A percentile compares a stretch with the other conserved stretches of the same genome.
Evolutionary conservation across 2,797 vertebrate species (phyloP).

Genomic region (Danio albolineatus): DNA sequence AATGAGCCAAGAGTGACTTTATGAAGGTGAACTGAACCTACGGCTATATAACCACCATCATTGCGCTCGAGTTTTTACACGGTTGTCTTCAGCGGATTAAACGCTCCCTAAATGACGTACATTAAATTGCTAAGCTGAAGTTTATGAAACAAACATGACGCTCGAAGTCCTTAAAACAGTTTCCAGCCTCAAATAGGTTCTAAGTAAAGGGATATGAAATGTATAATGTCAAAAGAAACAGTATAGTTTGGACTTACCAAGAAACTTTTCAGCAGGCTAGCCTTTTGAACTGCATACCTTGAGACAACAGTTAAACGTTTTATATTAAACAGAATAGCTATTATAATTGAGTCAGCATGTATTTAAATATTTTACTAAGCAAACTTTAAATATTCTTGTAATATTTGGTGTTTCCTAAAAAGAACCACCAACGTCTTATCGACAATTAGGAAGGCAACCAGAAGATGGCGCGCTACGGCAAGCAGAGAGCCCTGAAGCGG

Average conservation of each 20-base stretch:
- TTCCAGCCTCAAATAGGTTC: conserved; percentile 20
- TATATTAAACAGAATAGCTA: neutral
- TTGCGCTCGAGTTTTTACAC: conserved; percentile 54
- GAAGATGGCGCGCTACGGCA: conserved; percentile 74
- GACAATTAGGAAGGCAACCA: conserved; percentile 64
- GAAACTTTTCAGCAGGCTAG: neutral
- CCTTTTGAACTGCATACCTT: neutral
- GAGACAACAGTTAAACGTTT: neutral
- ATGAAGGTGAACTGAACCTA: conserved; percentile 65
- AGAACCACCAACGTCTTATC: neutral
- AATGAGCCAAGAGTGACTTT: conserved; percentile 66
- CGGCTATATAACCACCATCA: conserved; percentile 59
- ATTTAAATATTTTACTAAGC: neutral
- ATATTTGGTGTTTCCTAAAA: neutral
- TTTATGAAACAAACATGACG: conserved; percentile 60
- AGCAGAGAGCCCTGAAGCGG: conserved; percentile 57
- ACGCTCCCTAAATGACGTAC: conserved; percentile 54
- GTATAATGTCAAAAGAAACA: neutral
- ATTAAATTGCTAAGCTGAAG: conserved; percentile 53
- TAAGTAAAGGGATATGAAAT: conserved; percentile 50
- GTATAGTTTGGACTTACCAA: neutral
- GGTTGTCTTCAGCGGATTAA: conserved; percentile 61
- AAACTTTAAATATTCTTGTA: neutral
- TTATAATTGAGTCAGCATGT: neutral
- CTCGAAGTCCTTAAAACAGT: conserved; percentile 47